Evolutionary conservation across 2,797 vertebrate genomes (phyloP), one percentile per base, ranked within the genome.

Genomic region (Acanthornis magna): DNA sequence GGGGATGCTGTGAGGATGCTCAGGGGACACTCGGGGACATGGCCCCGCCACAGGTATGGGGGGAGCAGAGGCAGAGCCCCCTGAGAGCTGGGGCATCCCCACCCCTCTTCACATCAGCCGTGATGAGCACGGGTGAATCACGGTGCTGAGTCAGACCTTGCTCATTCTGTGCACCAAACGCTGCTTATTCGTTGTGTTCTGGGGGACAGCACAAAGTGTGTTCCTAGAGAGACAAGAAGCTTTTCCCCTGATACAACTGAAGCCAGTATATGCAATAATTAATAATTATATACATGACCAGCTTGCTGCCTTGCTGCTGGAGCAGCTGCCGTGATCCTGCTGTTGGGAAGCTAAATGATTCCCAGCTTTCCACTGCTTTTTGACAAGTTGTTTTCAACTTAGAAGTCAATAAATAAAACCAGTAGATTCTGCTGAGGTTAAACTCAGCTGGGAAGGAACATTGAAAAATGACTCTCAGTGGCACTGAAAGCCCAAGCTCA

Each of bases 161-260:
- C 67, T 83, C 89, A 16, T 14, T 26, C 93, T 3, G 48, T 3
- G 27, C 66, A 0, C 36, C 4, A 0, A 84, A 4, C 1, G 21
- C 51, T 1, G 4, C 73, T 57, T 1, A 1, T 8, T 27, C 7
- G 1, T 4, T 3, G 3, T 7, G 60, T 22, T 47, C 61, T 4
- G 21, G 36, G 82, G 68, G 45, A n/a, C 47, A 34, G 0, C 23
- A 3, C 5, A 0, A 6, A 27, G 76, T 2, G 0, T 1, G 21
- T 3, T 86, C 93, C 83, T 74, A 10, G 70, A 75, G 73, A 43
- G 62, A 27, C 3, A 5, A 26, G 83, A 19, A 32, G 29, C 30
- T 48, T 42, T 51, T 0, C 55, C 5, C 1, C 11, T 20, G 62
- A 76, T 65, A 29, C 26, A 5, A 0, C 53, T 23, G 42, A 0